phyloP scores from a whole-genome alignment of 2,113 vertebrate species.

The Phycodurus eques region DNA sequence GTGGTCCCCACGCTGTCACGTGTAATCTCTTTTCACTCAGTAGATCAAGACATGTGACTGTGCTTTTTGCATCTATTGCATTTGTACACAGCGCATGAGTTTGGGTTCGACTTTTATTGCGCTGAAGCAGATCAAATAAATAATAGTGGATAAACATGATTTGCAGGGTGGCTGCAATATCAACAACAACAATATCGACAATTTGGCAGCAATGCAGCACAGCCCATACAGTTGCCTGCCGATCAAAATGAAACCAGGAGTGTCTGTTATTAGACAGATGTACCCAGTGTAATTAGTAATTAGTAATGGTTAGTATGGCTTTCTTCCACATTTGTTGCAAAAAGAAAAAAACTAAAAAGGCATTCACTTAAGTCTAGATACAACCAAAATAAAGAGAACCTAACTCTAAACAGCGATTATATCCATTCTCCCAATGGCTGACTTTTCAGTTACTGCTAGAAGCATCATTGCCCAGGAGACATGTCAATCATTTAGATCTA shows the following conservation, averaged over 20 bases:
- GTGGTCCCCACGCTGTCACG: conserved; percentile 39
- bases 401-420: background rate
- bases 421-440: too few relatives aligned
- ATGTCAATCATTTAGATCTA: too few relatives aligned
- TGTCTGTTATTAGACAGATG: background rate
- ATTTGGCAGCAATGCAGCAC: background rate
- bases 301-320: background rate
- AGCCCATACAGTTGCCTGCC: background rate
- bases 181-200: background rate
- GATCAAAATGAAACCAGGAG: background rate
- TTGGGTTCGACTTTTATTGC: background rate
- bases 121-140: background rate
- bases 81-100: background rate
- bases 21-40: conserved; percentile 44
- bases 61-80: background rate
- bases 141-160: background rate
- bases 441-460: too few relatives aligned
- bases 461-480: too few relatives aligned
- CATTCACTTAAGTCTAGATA: background rate
- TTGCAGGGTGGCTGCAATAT: background rate
- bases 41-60: conserved; percentile 16
- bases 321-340: background rate
- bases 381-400: too few relatives aligned
- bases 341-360: background rate
- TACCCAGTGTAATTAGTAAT: background rate